Conservation (phyloP, 2,888 invertebrate genomes). For the Neoscelio sp. region DNA sequence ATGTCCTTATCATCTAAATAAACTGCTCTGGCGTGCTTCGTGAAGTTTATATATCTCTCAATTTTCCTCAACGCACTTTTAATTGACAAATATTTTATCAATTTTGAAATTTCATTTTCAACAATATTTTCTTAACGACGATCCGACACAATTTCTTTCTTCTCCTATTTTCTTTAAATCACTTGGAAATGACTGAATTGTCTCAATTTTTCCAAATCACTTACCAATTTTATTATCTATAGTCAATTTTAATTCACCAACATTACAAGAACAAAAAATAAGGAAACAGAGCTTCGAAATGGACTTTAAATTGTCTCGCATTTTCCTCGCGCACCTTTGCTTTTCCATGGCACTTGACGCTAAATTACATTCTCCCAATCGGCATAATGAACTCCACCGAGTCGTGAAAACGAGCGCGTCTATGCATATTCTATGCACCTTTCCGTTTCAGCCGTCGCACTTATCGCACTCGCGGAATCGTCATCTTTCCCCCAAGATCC, state of each 20-base stretch:
- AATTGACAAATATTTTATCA: neutral
- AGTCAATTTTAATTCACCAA: conserved; percentile 37
- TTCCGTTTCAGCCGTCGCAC: conserved; percentile 1
- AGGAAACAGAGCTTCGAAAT: conserved; percentile 32
- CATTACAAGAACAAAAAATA: conserved; percentile 17
- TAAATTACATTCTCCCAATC: conserved; percentile 46
- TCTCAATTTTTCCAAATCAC: neutral
- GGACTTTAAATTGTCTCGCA: conserved; percentile 55
- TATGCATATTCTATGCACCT: conserved; percentile 18
- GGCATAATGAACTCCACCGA: conserved; percentile 46
- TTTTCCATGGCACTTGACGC: conserved; percentile 40
- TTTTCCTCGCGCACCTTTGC: neutral
- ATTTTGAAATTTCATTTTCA: neutral
- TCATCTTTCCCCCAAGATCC: conserved; percentile 15
- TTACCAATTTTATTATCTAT: too few relatives aligned
- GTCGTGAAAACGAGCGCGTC: conserved; percentile 40
- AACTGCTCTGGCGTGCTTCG: too few relatives aligned
- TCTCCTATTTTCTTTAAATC: too few relatives aligned
- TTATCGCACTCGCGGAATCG: conserved; percentile 15
- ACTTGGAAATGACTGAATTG: too few relatives aligned
- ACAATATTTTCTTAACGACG: conserved; percentile 8
- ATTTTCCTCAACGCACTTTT: too few relatives aligned
- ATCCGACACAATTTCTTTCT: neutral
- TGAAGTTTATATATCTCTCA: too few relatives aligned
- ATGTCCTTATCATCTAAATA: too few relatives aligned